Percentiles rank a stretch among this genome's conserved stretches.
These are phyloP conservation scores for Drosophila miranda DNA, from an alignment of 1,140 invertebrate genomes.

Conservation along the genomic window DNA sequence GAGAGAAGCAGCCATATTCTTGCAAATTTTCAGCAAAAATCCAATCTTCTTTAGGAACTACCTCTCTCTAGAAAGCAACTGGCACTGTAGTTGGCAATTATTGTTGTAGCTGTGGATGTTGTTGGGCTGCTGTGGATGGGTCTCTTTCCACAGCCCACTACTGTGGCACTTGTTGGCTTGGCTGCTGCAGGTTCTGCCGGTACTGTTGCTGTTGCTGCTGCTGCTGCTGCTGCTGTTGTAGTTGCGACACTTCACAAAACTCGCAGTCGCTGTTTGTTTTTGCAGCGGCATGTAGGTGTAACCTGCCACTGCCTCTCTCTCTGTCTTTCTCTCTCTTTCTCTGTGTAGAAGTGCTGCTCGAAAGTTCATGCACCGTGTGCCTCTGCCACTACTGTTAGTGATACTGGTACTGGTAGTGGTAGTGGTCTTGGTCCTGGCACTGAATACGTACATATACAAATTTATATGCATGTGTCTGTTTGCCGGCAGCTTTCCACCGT, in stretches of 20 bases:
- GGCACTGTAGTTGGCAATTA: slow-evolving; percentile 48
- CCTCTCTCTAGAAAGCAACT: background rate
- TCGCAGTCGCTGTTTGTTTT: slow-evolving; percentile 73
- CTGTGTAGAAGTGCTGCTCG: slow-evolving; percentile 71
- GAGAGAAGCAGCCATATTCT: too few relatives aligned
- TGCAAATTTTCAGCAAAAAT: too few relatives aligned
- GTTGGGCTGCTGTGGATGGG: slow-evolving; percentile 40
- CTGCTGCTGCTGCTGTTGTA: slow-evolving; percentile 39
- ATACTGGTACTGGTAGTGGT: background rate
- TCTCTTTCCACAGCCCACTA: slow-evolving; percentile 40
- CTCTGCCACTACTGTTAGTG: slow-evolving; percentile 21
- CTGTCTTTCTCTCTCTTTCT: slow-evolving; percentile 11
- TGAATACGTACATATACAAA: slow-evolving; percentile 40
- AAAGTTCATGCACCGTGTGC: slow-evolving; percentile 77
- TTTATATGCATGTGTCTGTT: slow-evolving; percentile 63
- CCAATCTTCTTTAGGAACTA: too few relatives aligned
- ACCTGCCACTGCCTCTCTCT: slow-evolving; percentile 1
- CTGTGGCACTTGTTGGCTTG: slow-evolving; percentile 74
- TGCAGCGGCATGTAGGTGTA: slow-evolving; percentile 55
- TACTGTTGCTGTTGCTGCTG: slow-evolving; percentile 12
- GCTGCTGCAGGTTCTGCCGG: slow-evolving; percentile 32
- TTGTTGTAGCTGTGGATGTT: slow-evolving; percentile 33
- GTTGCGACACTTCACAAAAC: slow-evolving; percentile 71
- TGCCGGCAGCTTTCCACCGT: slow-evolving; percentile 40
- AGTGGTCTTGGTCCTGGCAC: slow-evolving; percentile 2